Evolutionary conservation across 2,797 vertebrate species (phyloP), one percentile per base, ranked within the genome.

Genomic region (Bradypodion pumilum): DNA sequence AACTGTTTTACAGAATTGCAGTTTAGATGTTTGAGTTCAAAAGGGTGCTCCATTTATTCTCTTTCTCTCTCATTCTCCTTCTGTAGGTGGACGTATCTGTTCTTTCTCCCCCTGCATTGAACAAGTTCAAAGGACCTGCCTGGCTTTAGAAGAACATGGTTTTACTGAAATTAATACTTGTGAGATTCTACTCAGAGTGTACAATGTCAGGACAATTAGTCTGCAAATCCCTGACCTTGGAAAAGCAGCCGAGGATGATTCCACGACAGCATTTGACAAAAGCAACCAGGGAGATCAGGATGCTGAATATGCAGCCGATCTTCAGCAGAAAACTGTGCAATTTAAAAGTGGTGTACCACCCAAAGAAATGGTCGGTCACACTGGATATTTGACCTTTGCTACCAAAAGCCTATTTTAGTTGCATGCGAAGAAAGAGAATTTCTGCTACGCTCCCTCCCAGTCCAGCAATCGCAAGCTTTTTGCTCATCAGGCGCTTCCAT

Each of bases 71-170:
- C 4, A 81, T 73, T 86, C 87, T 87, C 46, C 1, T 86, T 90
- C 82, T 81, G 12, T 95, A 99, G 99, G 98, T 46, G 98, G 99
- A 9, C 97, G 98, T 44, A 84, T 99, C 88, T 99, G 98, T 75
- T 99, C 99, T 42, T 99, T 99, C 94, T 99, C 99, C 0, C 98
- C 99, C 0, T 99, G 98, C 85, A 98, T 99, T 0, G 98, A 99
- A 94, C 99, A 99, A 95, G 98, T 99, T 5, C 99, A 99, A 91
- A 96, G 95, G 94, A 99, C 98, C 0, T 98, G 98, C 77, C 96
- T 97, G 85, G 96, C 96, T 0, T 93, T 99, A 94, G 89, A 90
- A 0, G 95, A 97, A 59, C 92, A 91, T 0, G 97, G 97, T 44
- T 99, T 99, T 77, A 91, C 96, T 25, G 98, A 99, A 94, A 95